phyloP scores from a whole-genome alignment of 2,888 invertebrate genomes.

The Melanotus villosus region DNA sequence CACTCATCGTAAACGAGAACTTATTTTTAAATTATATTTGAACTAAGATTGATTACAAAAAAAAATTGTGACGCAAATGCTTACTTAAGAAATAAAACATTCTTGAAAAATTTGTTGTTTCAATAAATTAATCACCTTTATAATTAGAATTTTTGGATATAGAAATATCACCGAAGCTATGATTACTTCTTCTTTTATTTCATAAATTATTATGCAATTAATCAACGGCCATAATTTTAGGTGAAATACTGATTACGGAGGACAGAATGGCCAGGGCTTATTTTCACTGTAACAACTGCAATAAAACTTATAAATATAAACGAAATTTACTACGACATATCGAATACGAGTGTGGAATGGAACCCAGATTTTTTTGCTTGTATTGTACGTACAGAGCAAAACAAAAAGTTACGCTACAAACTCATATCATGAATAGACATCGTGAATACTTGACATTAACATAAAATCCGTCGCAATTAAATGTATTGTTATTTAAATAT shows the following conservation, averaged over 20 bases:
- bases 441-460: background rate
- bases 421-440: slow-evolving; percentile 31
- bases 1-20: background rate
- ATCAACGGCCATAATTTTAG: no score
- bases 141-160: no score
- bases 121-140: no score
- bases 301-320: slow-evolving; percentile 23
- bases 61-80: no score
- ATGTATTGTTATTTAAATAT: background rate
- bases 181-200: no score
- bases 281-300: slow-evolving; percentile 14
- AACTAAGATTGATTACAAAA: background rate
- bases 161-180: no score
- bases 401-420: slow-evolving; percentile 46
- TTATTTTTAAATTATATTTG: background rate
- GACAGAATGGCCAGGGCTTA: background rate
- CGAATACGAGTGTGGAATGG: slow-evolving; percentile 6
- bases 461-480: background rate
- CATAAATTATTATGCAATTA: no score
- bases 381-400: slow-evolving; percentile 49
- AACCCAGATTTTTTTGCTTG: background rate
- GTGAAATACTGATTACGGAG: background rate
- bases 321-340: slow-evolving; percentile 20
- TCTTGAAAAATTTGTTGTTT: no score
- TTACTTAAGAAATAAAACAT: no score